phyloP scores from a whole-genome alignment of 2,797 vertebrate species.

The Manis javanica region DNA sequence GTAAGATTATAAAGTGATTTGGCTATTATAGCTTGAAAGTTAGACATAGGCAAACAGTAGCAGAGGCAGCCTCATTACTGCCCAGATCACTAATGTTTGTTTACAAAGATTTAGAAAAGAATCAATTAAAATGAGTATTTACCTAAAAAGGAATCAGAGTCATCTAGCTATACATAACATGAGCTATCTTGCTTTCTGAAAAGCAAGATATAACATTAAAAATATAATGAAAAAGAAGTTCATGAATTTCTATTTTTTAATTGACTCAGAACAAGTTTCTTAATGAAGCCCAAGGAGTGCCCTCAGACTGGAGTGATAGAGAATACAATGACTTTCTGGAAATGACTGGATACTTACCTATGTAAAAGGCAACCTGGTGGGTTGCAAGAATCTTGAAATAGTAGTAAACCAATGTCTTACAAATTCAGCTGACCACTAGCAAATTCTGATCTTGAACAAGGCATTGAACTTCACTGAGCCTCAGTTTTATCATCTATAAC shows the following conservation, averaged over 20 bases:
- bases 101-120: constrained; percentile 57
- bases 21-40: constrained; percentile 66
- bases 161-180: background rate
- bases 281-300: background rate
- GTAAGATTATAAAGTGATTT: constrained; percentile 64
- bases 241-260: background rate
- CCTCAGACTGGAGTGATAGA: background rate
- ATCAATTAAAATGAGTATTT: constrained; percentile 39
- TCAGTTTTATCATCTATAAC: background rate
- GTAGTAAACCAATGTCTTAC: background rate
- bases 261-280: background rate
- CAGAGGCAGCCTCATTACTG: background rate
- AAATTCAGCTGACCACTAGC: background rate
- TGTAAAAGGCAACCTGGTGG: background rate
- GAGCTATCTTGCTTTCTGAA: background rate
- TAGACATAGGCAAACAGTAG: background rate
- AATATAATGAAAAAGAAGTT: background rate
- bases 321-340: background rate
- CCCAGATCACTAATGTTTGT: constrained; percentile 4
- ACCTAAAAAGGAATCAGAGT: background rate
- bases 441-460: background rate
- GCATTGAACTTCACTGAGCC: background rate
- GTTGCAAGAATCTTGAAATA: background rate
- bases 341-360: background rate
- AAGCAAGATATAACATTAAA: background rate